Evolutionary conservation across 2,113 vertebrate species (phyloP), one percentile per base, ranked within the genome.

Genomic region (Callipepla squamata): DNA sequence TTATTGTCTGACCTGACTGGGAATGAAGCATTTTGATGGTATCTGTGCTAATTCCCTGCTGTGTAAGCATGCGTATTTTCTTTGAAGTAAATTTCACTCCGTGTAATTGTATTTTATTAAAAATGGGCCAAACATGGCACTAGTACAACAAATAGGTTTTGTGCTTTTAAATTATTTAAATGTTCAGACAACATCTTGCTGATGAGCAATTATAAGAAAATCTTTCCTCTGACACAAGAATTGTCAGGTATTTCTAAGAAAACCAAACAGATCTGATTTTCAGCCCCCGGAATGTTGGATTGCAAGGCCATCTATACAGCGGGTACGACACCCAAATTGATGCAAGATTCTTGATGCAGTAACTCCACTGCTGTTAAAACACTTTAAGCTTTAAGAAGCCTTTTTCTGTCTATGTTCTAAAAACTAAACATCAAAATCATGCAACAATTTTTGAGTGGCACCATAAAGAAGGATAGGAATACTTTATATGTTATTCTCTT

Each of bases 1-100:
- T 92, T 92, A 70, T 85, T 87, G 55, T 92, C 87, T 92, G 93
- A 91, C 72, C 76, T 87, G 85, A 94, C 57, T 88, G 78, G 30
- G 87, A 92, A 94, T 93, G 82, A 92, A 74, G 57, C 44, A 65
- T 80, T 95, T 89, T 92, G 76, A 75, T 32, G 75, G 51, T 85
- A 83, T 70, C 61, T 91, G 79, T 51, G 72, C 51, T 88, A 80
- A 85, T 87, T 91, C 72, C 42, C 65, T 94, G 47, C 72, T 92
- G 79, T 82, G 61, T 92, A 93, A 93, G 66, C 85, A 75, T 77
- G 45, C 74, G 51, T 80, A 87, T 19, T 45, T 80, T 62, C 81
- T 82, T 93, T 59, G 68, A 80, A 92, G 79, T 91, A 55, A 80
- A 87, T 67, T 76, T 7, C 17, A 36, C 32, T 85, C 69, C 44